Conservation (phyloP, 2,888 invertebrate species). For the Danaus chrysippus region DNA sequence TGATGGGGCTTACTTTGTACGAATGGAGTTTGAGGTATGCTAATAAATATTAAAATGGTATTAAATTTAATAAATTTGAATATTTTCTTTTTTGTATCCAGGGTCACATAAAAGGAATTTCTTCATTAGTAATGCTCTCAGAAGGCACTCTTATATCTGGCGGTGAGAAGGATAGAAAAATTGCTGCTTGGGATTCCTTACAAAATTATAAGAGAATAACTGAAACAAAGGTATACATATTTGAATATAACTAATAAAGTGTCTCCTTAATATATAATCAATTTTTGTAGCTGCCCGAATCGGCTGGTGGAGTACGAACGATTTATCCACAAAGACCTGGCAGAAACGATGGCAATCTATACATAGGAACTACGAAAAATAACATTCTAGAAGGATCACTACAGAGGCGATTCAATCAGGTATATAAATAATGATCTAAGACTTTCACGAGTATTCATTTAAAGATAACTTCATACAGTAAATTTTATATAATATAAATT, state of each 20-base stretch:
- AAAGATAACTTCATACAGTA: too few species aligned
- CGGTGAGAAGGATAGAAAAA: slow-evolving; percentile 93
- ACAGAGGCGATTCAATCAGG: slow-evolving; percentile 91
- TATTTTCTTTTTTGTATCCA: slow-evolving; percentile 41
- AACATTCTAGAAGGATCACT: slow-evolving; percentile 94
- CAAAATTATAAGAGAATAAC: slow-evolving; percentile 94
- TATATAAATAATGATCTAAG: slow-evolving; percentile 38
- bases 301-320: slow-evolving; percentile 92
- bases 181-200: slow-evolving; percentile 94
- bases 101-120: slow-evolving; percentile 92
- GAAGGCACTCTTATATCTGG: slow-evolving; percentile 95
- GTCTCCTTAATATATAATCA: neutral
- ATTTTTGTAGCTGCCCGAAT: slow-evolving; percentile 85
- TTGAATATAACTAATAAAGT: too few species aligned
- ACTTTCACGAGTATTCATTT: too few species aligned
- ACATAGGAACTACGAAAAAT: slow-evolving; percentile 93
- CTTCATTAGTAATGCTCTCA: slow-evolving; percentile 91
- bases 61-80: slow-evolving; percentile 7
- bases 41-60: slow-evolving; percentile 8
- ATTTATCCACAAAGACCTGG: slow-evolving; percentile 94
- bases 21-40: slow-evolving; percentile 90
- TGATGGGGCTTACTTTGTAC: slow-evolving; percentile 92
- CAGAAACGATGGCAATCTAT: slow-evolving; percentile 93
- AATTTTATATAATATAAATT: too few species aligned
- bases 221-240: slow-evolving; percentile 85